phyloP scores from a whole-genome alignment of 1,140 invertebrate genomes.

The Sarcophaga bullata region DNA sequence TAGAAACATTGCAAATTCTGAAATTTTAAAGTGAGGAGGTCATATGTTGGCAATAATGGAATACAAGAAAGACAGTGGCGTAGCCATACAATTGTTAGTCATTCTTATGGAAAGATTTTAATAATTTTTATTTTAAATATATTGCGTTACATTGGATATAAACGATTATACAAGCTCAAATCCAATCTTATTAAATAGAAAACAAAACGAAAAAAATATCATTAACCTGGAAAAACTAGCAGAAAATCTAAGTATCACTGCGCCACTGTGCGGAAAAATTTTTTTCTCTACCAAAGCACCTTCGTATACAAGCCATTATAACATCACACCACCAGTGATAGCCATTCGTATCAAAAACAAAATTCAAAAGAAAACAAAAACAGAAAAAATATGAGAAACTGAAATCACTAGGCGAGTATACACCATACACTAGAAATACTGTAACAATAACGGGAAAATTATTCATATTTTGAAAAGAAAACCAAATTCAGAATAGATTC shows the following conservation, averaged over 20 bases:
- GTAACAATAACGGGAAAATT: background rate
- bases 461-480: background rate
- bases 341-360: background rate
- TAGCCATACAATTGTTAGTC: background rate
- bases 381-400: background rate
- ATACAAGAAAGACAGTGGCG: conserved; percentile 1
- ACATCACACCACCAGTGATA: conserved; percentile 35
- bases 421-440: no score
- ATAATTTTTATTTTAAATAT: no score
- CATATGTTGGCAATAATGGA: conserved; percentile 22
- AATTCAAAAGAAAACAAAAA: background rate
- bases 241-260: background rate
- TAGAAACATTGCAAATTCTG: background rate
- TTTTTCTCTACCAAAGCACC: background rate
- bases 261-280: background rate
- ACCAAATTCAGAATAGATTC: no score
- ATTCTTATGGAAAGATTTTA: no score
- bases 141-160: no score
- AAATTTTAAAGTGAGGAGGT: background rate
- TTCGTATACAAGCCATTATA: conserved; percentile 30
- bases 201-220: background rate
- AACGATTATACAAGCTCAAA: background rate
- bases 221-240: no score
- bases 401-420: background rate
- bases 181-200: background rate